phyloP scores from a whole-genome alignment of 2,888 invertebrate species.

The Drosophila fulvimacula region DNA sequence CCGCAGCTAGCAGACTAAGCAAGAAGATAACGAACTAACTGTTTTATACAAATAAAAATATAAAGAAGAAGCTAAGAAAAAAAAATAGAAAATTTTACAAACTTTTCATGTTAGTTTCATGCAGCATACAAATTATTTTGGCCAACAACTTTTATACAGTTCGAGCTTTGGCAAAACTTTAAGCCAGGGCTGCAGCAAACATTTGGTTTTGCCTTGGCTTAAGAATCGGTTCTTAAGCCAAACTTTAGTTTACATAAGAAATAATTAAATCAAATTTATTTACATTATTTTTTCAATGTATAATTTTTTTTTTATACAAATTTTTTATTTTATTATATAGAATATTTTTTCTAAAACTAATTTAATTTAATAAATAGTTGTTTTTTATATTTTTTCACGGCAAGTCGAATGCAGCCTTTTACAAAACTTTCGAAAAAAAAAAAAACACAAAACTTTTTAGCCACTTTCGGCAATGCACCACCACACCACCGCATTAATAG shows the following conservation, averaged over 20 bases:
- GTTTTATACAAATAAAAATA: slow-evolving; percentile 22
- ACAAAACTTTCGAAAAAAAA: slow-evolving; percentile 59
- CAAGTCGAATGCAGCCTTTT: slow-evolving; percentile 4
- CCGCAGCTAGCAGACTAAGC: slow-evolving; percentile 45
- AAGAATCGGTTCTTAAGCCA: not conserved
- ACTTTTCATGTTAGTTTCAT: slow-evolving; percentile 64
- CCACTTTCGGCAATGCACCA: not conserved
- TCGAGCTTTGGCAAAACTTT: slow-evolving; percentile 20
- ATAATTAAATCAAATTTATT: not conserved
- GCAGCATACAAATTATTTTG: slow-evolving; percentile 78
- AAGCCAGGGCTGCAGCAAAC: slow-evolving; percentile 11
- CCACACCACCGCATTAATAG: slow-evolving; percentile 32
- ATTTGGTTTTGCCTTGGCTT: not conserved
- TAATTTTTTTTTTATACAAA: not conserved
- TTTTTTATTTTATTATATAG: not conserved
- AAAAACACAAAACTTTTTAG: slow-evolving; percentile 52
- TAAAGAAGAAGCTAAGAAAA: not conserved
- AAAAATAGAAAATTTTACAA: slow-evolving; percentile 39
- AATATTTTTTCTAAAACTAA: not conserved
- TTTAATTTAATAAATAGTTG: not conserved
- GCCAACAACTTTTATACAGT: slow-evolving; percentile 49
- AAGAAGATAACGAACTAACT: slow-evolving; percentile 28
- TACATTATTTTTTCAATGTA: not conserved
- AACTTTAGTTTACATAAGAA: not conserved
- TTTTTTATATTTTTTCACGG: not conserved